Evolutionary conservation across 2,888 invertebrate species (phyloP), one percentile per base, ranked within the genome.

Genomic region (Noctua janthina): DNA sequence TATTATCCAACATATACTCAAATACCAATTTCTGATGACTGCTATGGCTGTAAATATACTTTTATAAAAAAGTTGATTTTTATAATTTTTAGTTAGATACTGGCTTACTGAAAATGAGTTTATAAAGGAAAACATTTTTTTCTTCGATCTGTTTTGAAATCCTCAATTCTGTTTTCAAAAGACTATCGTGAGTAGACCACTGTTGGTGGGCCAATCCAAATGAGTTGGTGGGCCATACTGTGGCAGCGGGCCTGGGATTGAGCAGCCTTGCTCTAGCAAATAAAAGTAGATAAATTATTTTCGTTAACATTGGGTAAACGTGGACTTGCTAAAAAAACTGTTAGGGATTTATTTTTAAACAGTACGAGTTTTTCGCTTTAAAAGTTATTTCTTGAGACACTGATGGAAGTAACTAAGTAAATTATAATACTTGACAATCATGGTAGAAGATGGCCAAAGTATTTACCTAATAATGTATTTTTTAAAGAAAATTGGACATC

Each of bases 241-340:
- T 43, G 43, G 43, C 8, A 0, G 43, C 43, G 43, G 43, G 43
- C 7, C 39, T 7, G 43, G 43, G 7, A 7, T 43, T 43, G 43
- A 43, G 43, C 43, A 43, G 43, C 43, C 43, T 43, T 7, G 43
- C 43, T 43, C 43, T 43, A 43, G 17, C 5, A 35, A 23, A 66
- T 66, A 39, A 23, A 56, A 39, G 39, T 49, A 43, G 5, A 64
- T 17, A 43, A 54, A 39, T 62, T 10, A 0, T 64, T 59, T 56
- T 6, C 6, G n/a, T 74, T 56, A 39, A 83, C 79, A 74, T 71
- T 84, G 29, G 71, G 43, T 56, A 62, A 83, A 83, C 67, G 67
- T 56, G 23, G 59, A 67, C 59, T 46, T 83, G 13, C 10, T 17
- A 0, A 3, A 39, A 39, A 56, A 51, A n/a, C 4, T 20, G 1